phyloP scores from a whole-genome alignment of 2,797 vertebrate genomes.

The Darevskia nairensis region DNA sequence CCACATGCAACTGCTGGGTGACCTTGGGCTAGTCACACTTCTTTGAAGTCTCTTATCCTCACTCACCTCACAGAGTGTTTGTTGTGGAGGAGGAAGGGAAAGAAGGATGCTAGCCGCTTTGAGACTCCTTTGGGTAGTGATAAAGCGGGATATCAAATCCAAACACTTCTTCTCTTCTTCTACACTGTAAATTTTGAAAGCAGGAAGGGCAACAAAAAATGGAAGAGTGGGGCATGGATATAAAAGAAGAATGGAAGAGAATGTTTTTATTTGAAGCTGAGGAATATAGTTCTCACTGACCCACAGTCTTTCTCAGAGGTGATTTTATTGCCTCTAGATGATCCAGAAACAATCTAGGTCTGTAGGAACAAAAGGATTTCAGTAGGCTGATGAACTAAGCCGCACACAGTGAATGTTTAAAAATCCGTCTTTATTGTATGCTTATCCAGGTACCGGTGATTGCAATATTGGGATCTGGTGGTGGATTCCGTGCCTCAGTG shows the following conservation, averaged over 20 bases:
- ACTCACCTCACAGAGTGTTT: no score
- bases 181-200: background rate
- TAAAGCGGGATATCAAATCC: no score
- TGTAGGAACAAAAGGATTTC: background rate
- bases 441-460: conserved; percentile 91
- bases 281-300: background rate
- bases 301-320: background rate
- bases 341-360: background rate
- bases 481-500: conserved; percentile 97
- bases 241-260: background rate
- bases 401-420: background rate
- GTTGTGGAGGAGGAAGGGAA: no score
- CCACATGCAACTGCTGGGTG: no score
- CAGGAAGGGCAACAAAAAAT: background rate
- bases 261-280: background rate
- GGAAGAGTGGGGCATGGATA: background rate
- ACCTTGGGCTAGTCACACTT: no score
- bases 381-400: background rate
- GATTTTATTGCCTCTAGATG: background rate
- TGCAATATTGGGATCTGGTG: conserved; percentile 94
- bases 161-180: no score
- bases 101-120: no score
- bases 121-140: no score
- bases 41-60: no score
- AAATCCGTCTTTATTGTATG: background rate